Percentiles rank a stretch among this genome's conserved stretches.
Evolutionary conservation across 2,113 vertebrate species (phyloP).

Genomic region (Peromyscus maniculatus): DNA sequence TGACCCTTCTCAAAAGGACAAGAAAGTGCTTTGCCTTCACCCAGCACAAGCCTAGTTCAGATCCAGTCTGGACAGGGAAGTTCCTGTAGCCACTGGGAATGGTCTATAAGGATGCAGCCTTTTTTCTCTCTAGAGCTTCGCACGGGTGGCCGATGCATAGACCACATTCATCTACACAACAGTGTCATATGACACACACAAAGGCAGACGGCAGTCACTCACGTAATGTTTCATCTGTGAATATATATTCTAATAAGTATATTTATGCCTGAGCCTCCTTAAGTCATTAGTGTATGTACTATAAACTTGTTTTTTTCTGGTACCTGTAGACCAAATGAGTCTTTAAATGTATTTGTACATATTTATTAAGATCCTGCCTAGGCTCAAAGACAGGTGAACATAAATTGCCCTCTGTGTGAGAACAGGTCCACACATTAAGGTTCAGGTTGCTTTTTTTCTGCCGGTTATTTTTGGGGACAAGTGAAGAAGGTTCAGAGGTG

Average conservation of each 20-base stretch:
- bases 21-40: not conserved
- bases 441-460: constrained; percentile 47
- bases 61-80: not conserved
- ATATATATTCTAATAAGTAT: not conserved
- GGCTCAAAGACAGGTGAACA: constrained; percentile 39
- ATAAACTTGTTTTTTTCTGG: not conserved
- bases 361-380: not conserved
- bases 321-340: not conserved
- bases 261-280: constrained; percentile 25
- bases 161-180: constrained; percentile 50
- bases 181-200: not conserved
- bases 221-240: not conserved
- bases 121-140: constrained; percentile 67
- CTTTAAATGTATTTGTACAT: constrained; percentile 13
- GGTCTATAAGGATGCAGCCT: constrained; percentile 85
- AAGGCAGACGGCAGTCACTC: constrained; percentile 13
- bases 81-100: constrained; percentile 48
- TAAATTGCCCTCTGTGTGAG: constrained; percentile 22
- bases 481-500: not conserved
- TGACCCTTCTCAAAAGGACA: constrained; percentile 38
- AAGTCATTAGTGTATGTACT: constrained; percentile 28
- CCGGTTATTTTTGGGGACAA: constrained; percentile 17
- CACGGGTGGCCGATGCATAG: not conserved
- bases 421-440: not conserved
- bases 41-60: not conserved